Conservation (phyloP, 2,113 vertebrate genomes). For the Junco hyemalis region DNA sequence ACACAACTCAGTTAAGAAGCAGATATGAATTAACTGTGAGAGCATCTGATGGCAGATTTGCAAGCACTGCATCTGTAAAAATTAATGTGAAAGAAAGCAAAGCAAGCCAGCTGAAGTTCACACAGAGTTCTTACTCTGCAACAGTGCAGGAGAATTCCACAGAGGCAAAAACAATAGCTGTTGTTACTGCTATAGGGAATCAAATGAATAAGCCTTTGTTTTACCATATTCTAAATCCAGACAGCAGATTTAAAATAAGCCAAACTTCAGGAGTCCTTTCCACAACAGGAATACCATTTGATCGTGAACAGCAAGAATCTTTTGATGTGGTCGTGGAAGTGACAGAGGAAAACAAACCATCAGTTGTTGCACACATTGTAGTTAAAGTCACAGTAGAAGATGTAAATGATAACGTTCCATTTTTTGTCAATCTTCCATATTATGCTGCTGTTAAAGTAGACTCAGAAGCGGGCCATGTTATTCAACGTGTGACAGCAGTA, state of each 20-base stretch:
- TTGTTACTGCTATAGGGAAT: slow-evolving; percentile 87
- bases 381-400: slow-evolving; percentile 88
- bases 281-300: slow-evolving; percentile 89
- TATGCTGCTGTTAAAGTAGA: slow-evolving; percentile 90
- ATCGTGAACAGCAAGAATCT: slow-evolving; percentile 86
- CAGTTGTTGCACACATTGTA: slow-evolving; percentile 82
- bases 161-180: slow-evolving; percentile 83
- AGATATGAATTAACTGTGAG: slow-evolving; percentile 90
- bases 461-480: slow-evolving; percentile 82
- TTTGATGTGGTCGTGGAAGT: slow-evolving; percentile 92
- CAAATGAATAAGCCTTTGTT: slow-evolving; percentile 93
- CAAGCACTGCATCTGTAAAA: slow-evolving; percentile 84
- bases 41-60: slow-evolving; percentile 91
- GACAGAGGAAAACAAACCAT: slow-evolving; percentile 79
- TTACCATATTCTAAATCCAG: slow-evolving; percentile 92
- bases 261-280: slow-evolving; percentile 91
- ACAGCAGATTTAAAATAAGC: slow-evolving; percentile 89
- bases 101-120: slow-evolving; percentile 88
- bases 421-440: slow-evolving; percentile 94
- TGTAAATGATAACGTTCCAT: slow-evolving; percentile 88
- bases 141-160: slow-evolving; percentile 86
- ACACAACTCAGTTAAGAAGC: slow-evolving; percentile 91
- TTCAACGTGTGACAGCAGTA: slow-evolving; percentile 84
- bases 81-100: slow-evolving; percentile 92
- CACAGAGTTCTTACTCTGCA: slow-evolving; percentile 85